Conservation (phyloP, 2,113 vertebrate genomes). For the Sander lucioperca region DNA sequence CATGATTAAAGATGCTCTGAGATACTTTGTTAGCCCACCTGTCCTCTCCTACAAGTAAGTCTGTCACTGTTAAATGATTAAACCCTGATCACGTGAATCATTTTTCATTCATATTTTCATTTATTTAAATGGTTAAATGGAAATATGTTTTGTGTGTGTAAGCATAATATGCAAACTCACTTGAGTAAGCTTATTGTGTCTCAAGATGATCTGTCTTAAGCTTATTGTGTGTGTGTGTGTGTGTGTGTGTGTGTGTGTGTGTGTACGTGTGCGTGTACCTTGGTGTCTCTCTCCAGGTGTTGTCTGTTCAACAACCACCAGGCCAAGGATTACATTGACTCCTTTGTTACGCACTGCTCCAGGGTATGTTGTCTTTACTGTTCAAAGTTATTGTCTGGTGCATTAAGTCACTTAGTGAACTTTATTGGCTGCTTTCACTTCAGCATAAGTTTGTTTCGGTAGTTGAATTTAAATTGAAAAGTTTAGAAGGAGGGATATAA, state of each 20-base stretch:
- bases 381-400: neutral
- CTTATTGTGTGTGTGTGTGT: conserved; percentile 5
- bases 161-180: neutral
- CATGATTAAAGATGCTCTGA: conserved; percentile 97
- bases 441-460: neutral
- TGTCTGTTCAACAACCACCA: conserved; percentile 98
- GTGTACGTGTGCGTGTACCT: neutral
- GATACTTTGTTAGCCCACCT: conserved; percentile 97
- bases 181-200: neutral
- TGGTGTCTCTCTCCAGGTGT: conserved; percentile 84
- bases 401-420: neutral
- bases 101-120: neutral
- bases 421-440: neutral
- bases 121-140: neutral
- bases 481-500: neutral
- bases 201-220: neutral
- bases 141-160: neutral
- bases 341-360: conserved; percentile 97
- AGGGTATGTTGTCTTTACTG: conserved; percentile 85
- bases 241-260: conserved; percentile 5
- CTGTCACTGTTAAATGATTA: neutral
- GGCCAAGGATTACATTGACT: conserved; percentile 99
- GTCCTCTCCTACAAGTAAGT: conserved; percentile 98
- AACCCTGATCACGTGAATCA: neutral
- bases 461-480: neutral